phyloP scores from a whole-genome alignment of 1,140 invertebrate genomes.

The Pseudachorutes palmiensis region DNA sequence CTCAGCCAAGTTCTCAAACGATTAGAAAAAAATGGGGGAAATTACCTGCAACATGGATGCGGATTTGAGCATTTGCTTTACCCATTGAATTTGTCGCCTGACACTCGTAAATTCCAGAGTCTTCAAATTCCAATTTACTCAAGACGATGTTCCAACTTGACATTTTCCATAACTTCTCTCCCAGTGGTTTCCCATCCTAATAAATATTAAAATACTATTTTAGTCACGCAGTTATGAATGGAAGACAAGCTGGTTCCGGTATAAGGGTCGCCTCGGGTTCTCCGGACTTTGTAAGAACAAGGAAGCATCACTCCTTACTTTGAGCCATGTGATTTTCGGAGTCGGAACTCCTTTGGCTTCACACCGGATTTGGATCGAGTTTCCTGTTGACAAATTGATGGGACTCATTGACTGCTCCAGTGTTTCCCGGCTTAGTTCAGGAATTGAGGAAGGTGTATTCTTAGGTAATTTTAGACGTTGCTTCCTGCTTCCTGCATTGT shows the following conservation, averaged over 20 bases:
- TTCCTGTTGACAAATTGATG: constrained; percentile 32
- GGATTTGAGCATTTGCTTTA: constrained; percentile 27
- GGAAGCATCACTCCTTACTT: constrained; percentile 27
- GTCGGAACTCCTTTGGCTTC: constrained; percentile 30
- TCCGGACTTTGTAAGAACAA: too few relatives aligned
- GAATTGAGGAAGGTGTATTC: neutral
- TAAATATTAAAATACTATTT: neutral
- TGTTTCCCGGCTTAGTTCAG: constrained; percentile 25
- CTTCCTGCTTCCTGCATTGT: neutral
- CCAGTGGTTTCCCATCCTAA: constrained; percentile 35
- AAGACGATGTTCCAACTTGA: constrained; percentile 32
- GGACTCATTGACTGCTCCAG: constrained; percentile 29
- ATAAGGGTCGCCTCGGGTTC: too few relatives aligned
- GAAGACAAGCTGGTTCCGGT: too few relatives aligned
- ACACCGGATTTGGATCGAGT: constrained; percentile 33
- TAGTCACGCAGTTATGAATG: too few relatives aligned
- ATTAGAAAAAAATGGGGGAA: too few relatives aligned
- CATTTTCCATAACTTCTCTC: constrained; percentile 27
- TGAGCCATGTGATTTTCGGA: constrained; percentile 33
- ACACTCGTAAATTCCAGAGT: constrained; percentile 37
- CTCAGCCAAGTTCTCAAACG: too few relatives aligned
- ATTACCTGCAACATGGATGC: constrained; percentile 36
- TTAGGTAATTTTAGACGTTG: neutral
- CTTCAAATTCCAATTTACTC: constrained; percentile 29
- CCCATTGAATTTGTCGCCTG: constrained; percentile 31